A percentile compares a stretch with the other conserved stretches of the same genome.
Conservation (phyloP, 1,140 invertebrate genomes). For the Lasioglossum baleicum region DNA sequence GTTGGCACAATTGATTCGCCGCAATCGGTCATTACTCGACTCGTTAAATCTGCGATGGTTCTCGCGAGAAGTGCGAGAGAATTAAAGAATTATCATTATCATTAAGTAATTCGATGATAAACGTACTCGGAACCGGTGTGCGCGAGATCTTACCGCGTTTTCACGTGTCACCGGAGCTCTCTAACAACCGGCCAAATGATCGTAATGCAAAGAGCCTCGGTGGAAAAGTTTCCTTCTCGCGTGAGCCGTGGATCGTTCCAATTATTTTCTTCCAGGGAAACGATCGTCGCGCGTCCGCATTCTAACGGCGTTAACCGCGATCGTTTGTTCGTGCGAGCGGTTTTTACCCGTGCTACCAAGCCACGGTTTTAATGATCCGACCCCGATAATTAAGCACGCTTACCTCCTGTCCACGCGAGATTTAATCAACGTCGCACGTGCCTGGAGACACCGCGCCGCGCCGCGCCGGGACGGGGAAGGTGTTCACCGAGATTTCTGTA, state of each 20-base stretch:
- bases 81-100: no score
- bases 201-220: background rate
- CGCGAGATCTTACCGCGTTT: background rate
- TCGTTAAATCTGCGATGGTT: no score
- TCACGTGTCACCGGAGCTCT: constrained; percentile 2
- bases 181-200: background rate
- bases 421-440: background rate
- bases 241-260: constrained; percentile 50
- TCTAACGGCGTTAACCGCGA: constrained; percentile 11
- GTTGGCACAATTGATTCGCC: no score
- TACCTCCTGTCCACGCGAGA: background rate
- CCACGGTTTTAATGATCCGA: constrained; percentile 54
- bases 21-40: no score
- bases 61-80: no score
- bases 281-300: constrained; percentile 3
- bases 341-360: background rate
- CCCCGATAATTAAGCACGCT: constrained; percentile 41
- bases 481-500: background rate
- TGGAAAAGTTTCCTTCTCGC: background rate
- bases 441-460: no score
- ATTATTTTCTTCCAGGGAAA: constrained; percentile 61
- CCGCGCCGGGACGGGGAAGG: background rate
- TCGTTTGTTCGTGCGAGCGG: constrained; percentile 30
- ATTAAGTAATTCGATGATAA: no score
- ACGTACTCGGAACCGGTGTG: no score